Conservation (phyloP, 2,888 invertebrate species). For the Orthonevra nobilis region DNA sequence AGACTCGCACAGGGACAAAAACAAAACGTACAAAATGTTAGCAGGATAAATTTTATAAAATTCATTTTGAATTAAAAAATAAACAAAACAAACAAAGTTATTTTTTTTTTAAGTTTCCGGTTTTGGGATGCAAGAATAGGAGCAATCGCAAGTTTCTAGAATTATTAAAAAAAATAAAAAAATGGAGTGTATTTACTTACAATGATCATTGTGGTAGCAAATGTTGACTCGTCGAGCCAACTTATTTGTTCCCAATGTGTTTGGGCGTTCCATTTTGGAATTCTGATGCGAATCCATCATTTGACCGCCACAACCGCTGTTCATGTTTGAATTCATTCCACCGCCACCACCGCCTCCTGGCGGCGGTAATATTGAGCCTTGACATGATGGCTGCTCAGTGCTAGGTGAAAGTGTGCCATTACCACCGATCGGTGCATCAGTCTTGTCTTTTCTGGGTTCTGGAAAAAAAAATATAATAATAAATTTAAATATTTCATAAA, state of each 20-base stretch:
- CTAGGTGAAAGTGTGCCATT: constrained; percentile 85
- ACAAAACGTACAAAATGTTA: constrained; percentile 55
- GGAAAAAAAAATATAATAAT: too few species aligned
- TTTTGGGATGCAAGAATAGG: constrained; percentile 19
- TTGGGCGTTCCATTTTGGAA: constrained; percentile 89
- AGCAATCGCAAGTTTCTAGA: constrained; percentile 54
- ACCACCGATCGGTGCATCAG: constrained; percentile 83
- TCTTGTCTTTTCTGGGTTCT: constrained; percentile 97
- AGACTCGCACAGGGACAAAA: constrained; percentile 42
- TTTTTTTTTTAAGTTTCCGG: constrained; percentile 1
- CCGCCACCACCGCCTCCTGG: constrained; percentile 80
- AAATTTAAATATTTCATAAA: too few species aligned
- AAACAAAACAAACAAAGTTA: too few species aligned
- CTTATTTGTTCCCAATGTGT: constrained; percentile 88
- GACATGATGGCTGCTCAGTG: constrained; percentile 81
- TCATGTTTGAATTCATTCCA: constrained; percentile 66
- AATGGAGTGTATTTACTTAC: constrained; percentile 80
- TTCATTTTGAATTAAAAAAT: neutral
- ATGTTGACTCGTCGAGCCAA: constrained; percentile 87
- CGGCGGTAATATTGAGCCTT: constrained; percentile 79
- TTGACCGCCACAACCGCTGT: constrained; percentile 74
- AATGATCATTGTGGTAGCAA: constrained; percentile 90
- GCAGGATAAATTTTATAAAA: constrained; percentile 14
- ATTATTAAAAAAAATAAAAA: too few species aligned
- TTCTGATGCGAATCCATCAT: constrained; percentile 75